These are phyloP conservation scores for Lycaena phlaeas DNA, from an alignment of 2,888 invertebrate species.

Conservation along the genomic window DNA sequence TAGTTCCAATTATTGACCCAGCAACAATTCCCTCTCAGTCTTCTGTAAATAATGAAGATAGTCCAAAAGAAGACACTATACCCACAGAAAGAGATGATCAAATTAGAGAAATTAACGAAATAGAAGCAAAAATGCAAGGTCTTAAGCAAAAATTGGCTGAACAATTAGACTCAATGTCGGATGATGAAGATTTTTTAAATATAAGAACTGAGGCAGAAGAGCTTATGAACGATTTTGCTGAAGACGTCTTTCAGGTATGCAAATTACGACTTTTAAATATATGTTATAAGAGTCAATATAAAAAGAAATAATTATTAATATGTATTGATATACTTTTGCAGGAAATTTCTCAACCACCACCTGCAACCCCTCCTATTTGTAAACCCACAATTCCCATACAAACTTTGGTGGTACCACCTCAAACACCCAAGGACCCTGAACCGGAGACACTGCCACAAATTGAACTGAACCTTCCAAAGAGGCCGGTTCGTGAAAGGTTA, in stretches of 20 bases:
- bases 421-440: constrained; percentile 27
- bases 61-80: constrained; percentile 36
- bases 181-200: constrained; percentile 78
- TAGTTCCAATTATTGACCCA: constrained; percentile 60
- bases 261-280: not conserved
- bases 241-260: constrained; percentile 57
- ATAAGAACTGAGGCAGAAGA: constrained; percentile 76
- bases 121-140: constrained; percentile 76
- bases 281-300: too few relatives aligned
- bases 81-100: constrained; percentile 32
- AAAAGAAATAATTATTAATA: too few relatives aligned
- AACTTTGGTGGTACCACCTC: constrained; percentile 11
- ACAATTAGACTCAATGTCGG: constrained; percentile 71
- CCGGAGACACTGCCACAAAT: constrained; percentile 54
- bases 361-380: constrained; percentile 35
- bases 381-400: constrained; percentile 16
- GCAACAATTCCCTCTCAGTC: constrained; percentile 41
- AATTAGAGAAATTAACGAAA: constrained; percentile 55
- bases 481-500: constrained; percentile 57
- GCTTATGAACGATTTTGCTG: constrained; percentile 64
- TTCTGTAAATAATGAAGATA: constrained; percentile 24
- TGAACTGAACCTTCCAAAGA: constrained; percentile 62
- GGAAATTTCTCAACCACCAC: constrained; percentile 47
- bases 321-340: constrained; percentile 25
- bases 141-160: constrained; percentile 56